phyloP scores from a whole-genome alignment of 2,113 vertebrate species.

The Chaetodon trifascialis region DNA sequence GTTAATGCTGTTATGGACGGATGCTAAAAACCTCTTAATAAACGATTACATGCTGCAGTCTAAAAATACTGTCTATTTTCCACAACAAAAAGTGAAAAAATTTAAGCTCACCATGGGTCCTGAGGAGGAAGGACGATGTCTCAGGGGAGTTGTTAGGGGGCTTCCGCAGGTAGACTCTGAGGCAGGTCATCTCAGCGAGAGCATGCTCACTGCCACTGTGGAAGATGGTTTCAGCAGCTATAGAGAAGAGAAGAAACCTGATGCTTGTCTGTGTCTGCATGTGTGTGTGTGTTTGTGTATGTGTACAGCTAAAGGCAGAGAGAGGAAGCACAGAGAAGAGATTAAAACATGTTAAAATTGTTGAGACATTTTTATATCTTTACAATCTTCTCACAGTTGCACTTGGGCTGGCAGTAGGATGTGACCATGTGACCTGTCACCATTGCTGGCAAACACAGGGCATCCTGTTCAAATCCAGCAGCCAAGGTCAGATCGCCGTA shows the following conservation, averaged over 20 bases:
- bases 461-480: background rate
- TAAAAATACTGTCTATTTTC: background rate
- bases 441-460: background rate
- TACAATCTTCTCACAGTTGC: background rate
- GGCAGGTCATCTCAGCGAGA: slow-evolving; percentile 60
- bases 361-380: background rate
- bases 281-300: background rate
- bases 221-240: slow-evolving; percentile 35
- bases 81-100: background rate
- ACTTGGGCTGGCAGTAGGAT: background rate
- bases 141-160: slow-evolving; percentile 23
- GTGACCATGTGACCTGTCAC: slow-evolving; percentile 9
- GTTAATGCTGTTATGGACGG: background rate
- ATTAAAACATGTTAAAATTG: no score
- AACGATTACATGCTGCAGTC: background rate
- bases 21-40: background rate
- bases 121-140: slow-evolving; percentile 67
- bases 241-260: slow-evolving; percentile 47
- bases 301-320: background rate
- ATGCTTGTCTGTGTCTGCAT: slow-evolving; percentile 38
- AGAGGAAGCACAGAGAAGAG: background rate
- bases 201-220: slow-evolving; percentile 24
- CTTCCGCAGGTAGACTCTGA: slow-evolving; percentile 62
- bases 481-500: background rate
- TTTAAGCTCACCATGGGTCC: slow-evolving; percentile 68